These are phyloP conservation scores for Smutsia temminckii DNA, from an alignment of 2,797 vertebrate species.

Conservation along the genomic window DNA sequence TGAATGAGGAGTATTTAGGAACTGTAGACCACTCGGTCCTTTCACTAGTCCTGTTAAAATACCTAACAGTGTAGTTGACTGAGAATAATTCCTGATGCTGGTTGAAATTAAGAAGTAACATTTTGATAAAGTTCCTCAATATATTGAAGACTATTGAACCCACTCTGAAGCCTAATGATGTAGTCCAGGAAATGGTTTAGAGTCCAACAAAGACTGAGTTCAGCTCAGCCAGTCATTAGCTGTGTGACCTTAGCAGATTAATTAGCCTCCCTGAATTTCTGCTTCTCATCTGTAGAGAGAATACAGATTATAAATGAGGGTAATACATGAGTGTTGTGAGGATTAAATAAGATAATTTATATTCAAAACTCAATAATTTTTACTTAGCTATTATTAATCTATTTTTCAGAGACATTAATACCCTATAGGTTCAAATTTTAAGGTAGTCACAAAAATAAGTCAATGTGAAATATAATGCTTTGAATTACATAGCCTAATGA, in stretches of 20 bases:
- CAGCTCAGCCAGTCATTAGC: background rate
- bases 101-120: background rate
- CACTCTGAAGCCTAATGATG: background rate
- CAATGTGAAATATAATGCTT: background rate
- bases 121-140: background rate
- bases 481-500: background rate
- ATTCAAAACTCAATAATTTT: background rate
- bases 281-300: background rate
- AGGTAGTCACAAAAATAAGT: background rate
- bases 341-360: background rate
- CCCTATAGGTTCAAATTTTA: background rate
- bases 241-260: background rate
- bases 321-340: background rate
- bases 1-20: background rate
- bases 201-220: background rate
- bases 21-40: background rate
- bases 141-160: background rate
- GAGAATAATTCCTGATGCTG: background rate
- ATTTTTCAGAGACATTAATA: background rate
- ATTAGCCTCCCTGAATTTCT: background rate
- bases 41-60: background rate
- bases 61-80: background rate
- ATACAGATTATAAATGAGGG: background rate
- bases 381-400: background rate
- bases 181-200: background rate